A percentile compares a stretch with the other conserved stretches of the same genome.
Conservation (phyloP, 2,113 vertebrate species). For the Sisor rabdophorus region DNA sequence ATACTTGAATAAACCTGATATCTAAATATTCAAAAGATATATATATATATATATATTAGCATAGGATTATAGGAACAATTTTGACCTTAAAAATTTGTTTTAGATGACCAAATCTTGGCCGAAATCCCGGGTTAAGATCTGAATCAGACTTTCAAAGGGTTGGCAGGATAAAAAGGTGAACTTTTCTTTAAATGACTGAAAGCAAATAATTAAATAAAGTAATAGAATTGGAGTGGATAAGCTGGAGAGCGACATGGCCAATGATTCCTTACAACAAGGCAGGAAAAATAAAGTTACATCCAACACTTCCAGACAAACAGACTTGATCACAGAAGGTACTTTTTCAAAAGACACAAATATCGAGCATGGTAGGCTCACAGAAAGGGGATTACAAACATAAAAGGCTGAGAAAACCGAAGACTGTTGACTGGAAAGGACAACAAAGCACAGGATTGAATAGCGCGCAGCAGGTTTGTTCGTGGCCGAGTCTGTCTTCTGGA, state of each 20-base stretch:
- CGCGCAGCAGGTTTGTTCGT: slow-evolving; percentile 1
- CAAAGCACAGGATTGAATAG: slow-evolving; percentile 3
- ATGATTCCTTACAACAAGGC: slow-evolving; percentile 53
- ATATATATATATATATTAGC: too few species aligned
- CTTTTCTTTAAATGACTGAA: slow-evolving; percentile 63
- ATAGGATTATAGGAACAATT: too few species aligned
- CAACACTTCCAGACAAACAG: slow-evolving; percentile 17
- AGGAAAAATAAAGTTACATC: slow-evolving; percentile 40
- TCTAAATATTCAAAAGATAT: too few species aligned
- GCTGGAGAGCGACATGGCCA: slow-evolving; percentile 58
- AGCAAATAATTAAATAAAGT: slow-evolving; percentile 58
- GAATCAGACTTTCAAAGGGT: too few species aligned
- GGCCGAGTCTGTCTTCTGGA: slow-evolving; percentile 4
- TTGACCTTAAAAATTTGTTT: too few species aligned
- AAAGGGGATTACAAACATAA: slow-evolving; percentile 15
- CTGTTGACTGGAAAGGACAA: background rate
- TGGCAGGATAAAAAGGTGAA: slow-evolving; percentile 38
- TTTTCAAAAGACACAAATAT: slow-evolving; percentile 31
- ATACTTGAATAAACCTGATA: too few species aligned
- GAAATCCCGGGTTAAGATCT: too few species aligned
- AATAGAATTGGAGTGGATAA: slow-evolving; percentile 60
- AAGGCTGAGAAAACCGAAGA: slow-evolving; percentile 4
- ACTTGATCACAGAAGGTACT: slow-evolving; percentile 18
- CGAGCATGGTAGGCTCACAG: slow-evolving; percentile 1
- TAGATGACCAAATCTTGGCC: too few species aligned